A percentile compares a stretch with the other conserved stretches of the same genome.
These are phyloP conservation scores for Listrodromus nycthemerus DNA, from an alignment of 2,888 invertebrate genomes.

Conservation along the genomic window DNA sequence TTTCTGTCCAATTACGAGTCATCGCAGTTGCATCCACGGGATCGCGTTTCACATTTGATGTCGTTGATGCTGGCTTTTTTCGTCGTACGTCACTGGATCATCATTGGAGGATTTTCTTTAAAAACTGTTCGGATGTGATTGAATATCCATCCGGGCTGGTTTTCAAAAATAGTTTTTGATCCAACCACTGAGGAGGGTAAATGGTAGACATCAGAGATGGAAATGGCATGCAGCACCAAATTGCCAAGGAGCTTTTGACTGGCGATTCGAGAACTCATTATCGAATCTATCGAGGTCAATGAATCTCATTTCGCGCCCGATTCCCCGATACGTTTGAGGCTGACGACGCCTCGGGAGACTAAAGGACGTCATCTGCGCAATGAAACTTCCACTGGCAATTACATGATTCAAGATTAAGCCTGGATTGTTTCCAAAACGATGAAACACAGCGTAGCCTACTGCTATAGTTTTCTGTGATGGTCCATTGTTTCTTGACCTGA, in stretches of 20 bases:
- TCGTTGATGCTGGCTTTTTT: no score
- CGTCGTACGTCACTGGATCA: no score
- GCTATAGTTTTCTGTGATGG: no score
- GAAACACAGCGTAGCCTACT: no score
- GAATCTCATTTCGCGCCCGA: constrained; percentile 1
- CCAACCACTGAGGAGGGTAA: background rate
- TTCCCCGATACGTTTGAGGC: background rate
- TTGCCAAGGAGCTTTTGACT: background rate
- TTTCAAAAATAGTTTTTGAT: background rate
- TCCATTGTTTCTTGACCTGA: background rate
- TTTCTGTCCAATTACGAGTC: background rate
- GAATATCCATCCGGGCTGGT: no score
- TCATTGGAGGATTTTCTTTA: no score
- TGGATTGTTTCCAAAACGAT: no score
- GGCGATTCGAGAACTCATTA: background rate
- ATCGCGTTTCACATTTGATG: no score
- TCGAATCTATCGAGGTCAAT: background rate
- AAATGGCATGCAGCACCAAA: background rate
- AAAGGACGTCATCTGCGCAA: constrained; percentile 33
- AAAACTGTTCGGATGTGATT: no score
- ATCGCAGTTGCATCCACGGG: background rate
- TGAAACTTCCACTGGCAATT: constrained; percentile 33
- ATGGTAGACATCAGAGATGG: background rate
- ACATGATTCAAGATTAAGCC: no score
- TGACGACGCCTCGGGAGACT: background rate